A percentile compares a stretch with the other conserved stretches of the same genome.
Conservation (phyloP, 2,113 vertebrate genomes). For the Entomyzon cyanotis region DNA sequence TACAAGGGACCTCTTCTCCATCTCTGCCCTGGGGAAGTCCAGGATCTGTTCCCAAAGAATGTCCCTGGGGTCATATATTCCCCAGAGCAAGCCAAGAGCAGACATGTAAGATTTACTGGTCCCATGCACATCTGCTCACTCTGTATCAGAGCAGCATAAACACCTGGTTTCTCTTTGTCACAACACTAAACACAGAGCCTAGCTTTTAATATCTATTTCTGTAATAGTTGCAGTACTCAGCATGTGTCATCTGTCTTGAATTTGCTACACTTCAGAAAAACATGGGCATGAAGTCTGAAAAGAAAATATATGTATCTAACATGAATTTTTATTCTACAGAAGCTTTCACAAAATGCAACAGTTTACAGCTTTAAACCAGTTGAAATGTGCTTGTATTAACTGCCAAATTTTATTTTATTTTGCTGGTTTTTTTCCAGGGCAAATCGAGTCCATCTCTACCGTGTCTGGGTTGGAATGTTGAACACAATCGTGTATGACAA, state of each 20-base stretch:
- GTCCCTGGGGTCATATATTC: neutral
- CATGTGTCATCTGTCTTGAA: neutral
- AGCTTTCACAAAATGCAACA: neutral
- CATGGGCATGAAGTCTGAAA: neutral
- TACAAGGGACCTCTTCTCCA: neutral
- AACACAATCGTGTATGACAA: neutral
- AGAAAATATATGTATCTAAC: neutral
- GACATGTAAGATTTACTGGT: neutral
- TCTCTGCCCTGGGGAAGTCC: neutral
- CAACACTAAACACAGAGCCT: neutral
- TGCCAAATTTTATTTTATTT: neutral
- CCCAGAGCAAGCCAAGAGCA: neutral
- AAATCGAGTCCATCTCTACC: conserved; percentile 67
- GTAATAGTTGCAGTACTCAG: neutral
- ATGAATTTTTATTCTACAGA: neutral
- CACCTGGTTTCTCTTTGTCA: neutral
- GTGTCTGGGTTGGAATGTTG: conserved; percentile 82
- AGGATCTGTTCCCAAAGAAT: neutral
- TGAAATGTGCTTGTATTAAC: neutral
- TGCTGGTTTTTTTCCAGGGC: conserved; percentile 43
- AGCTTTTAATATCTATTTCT: neutral
- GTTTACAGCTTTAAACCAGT: neutral
- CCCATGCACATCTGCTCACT: neutral
- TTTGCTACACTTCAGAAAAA: neutral
- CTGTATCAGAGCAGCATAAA: neutral